A percentile compares a stretch with the other conserved stretches of the same genome.
phyloP scores from a whole-genome alignment of 2,888 invertebrate genomes.

The Germaria angustata region DNA sequence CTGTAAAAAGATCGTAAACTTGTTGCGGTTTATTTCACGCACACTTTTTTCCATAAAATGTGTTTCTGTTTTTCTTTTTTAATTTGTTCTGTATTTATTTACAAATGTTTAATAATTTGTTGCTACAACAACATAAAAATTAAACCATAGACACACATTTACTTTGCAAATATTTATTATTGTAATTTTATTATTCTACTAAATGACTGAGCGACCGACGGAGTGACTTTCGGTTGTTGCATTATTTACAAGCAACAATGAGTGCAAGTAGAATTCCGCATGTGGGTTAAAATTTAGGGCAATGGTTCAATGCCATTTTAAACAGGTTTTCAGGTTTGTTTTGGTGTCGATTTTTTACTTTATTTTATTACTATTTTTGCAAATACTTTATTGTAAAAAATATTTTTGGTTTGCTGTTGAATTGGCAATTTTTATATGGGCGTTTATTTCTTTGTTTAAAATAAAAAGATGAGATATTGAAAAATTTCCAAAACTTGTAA shows the following conservation, averaged over 20 bases:
- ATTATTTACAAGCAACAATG: not conserved
- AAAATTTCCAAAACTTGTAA: not conserved
- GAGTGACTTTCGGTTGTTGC: not conserved
- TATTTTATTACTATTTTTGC: not conserved
- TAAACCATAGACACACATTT: constrained; percentile 29
- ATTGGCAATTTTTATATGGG: not conserved
- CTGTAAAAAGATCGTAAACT: not conserved
- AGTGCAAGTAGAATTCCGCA: not conserved
- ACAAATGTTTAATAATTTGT: constrained; percentile 13
- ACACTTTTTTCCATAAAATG: not conserved
- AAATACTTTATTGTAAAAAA: too few relatives aligned
- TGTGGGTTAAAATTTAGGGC: constrained; percentile 68
- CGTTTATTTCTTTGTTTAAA: too few relatives aligned
- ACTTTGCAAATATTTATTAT: constrained; percentile 31
- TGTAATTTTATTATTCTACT: not conserved
- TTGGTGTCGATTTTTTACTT: not conserved
- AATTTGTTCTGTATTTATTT: not conserved
- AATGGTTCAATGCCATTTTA: constrained; percentile 68
- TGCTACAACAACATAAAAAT: constrained; percentile 9
- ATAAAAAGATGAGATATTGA: not conserved
- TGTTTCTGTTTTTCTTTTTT: not conserved
- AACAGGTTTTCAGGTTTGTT: constrained; percentile 57
- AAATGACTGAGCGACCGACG: not conserved
- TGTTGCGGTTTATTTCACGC: constrained; percentile 32
- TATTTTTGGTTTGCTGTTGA: not conserved